Base-by-base conservation (phyloP, 2,797 vertebrate genomes). In the Rhynchotus rufescens region DNA sequence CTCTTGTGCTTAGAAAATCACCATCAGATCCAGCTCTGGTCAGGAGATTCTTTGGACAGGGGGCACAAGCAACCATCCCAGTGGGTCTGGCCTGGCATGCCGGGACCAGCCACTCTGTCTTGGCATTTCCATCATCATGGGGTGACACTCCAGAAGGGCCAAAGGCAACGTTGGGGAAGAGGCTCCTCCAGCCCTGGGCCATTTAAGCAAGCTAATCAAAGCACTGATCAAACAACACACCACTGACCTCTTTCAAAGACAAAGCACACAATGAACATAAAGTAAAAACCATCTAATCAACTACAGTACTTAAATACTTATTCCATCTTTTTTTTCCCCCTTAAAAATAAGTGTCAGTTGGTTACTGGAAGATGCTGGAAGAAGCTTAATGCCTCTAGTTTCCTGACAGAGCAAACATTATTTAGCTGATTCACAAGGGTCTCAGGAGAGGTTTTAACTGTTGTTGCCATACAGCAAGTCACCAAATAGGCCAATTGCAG, bases 111-210 rank as follows among this genome's bases (percentile, higher is more conserved):
- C 34, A 51, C 28, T 76, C 38, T 54, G n/a, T 68, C 68, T 9
- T 56, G 77, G 69, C 57, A 26, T 62, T 59, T 80, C 87, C 75
- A 22, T 74, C 57, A 89, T 65, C 5, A 2, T 32, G 49, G 75
- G 88, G n/a, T 65, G 85, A 56, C 75, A 92, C 68, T 32, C 3
- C 6, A 76, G 71, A 21, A 85, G 65, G 65, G 60, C 57, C 8
- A 9, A 45, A 72, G 91, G 89, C 45, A 84, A 67, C n/a, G 51
- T 60, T 88, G 81, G 72, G 81, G 56, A 62, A 72, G 80, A 81
- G 66, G 52, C 80, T 74, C 36, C 67, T 56, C n/a, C 6, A 30
- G 20, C 47, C 64, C 38, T 2, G 1, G 36, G 44, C 75, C 90
- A 66, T 67, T 71, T 83, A 26, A 25, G 69, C 28, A n/a, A 95